phyloP scores from a whole-genome alignment of 1,140 invertebrate species.

The Brachionus calyciflorus region DNA sequence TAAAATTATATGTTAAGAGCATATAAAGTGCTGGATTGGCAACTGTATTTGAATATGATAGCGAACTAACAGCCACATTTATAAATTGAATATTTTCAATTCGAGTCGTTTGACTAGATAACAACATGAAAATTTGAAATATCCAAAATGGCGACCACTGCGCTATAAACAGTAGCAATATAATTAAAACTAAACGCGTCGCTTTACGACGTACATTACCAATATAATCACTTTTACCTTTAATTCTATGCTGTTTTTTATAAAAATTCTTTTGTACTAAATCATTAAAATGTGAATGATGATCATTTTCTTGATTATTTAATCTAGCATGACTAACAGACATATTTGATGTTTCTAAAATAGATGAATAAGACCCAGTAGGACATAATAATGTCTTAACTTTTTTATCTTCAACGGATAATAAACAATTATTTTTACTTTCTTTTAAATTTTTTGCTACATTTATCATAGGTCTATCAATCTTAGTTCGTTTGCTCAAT shows the following conservation, averaged over 20 bases:
- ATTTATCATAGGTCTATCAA: neutral
- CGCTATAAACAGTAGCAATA: neutral
- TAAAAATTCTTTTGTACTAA: too few species aligned
- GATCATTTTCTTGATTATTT: too few species aligned
- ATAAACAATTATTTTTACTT: neutral
- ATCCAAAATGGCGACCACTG: conserved; percentile 9
- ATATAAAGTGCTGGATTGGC: neutral
- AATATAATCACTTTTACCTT: neutral
- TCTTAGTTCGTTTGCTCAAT: neutral
- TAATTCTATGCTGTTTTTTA: too few species aligned
- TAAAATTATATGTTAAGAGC: neutral
- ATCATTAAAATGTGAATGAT: too few species aligned
- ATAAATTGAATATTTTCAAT: neutral
- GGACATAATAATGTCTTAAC: neutral
- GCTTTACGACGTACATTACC: neutral
- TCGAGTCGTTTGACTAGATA: neutral
- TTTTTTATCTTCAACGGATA: neutral
- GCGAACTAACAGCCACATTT: neutral
- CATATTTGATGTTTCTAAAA: too few species aligned
- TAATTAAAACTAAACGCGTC: neutral
- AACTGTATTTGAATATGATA: conserved; percentile 1
- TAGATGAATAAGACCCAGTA: neutral
- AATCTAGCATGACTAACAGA: too few species aligned
- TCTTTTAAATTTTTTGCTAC: neutral
- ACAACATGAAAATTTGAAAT: neutral